Evolutionary conservation across 2,888 invertebrate species (phyloP).

Genomic region (Lampropteryx suffumata): DNA sequence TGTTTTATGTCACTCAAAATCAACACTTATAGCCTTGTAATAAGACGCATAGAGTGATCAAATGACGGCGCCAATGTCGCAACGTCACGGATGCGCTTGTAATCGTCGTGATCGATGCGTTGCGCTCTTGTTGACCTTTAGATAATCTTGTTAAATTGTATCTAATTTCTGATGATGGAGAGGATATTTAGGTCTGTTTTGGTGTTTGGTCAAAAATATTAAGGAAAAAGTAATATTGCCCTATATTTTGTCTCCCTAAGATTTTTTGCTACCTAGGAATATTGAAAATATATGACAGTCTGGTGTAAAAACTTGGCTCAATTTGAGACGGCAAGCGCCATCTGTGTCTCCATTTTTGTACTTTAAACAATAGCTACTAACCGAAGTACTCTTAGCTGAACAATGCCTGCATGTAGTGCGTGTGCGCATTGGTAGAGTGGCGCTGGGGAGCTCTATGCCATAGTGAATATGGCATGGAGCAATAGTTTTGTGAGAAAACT

Average conservation of each 20-base stretch:
- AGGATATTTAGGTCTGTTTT: not conserved
- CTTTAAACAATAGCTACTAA: conserved; percentile 23
- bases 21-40: conserved; percentile 5
- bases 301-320: no score
- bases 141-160: conserved; percentile 28
- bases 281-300: no score
- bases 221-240: no score
- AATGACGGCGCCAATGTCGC: conserved; percentile 24
- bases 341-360: conserved; percentile 19
- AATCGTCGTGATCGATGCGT: conserved; percentile 33
- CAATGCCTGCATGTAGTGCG: conserved; percentile 1
- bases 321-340: conserved; percentile 22
- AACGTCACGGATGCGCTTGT: conserved; percentile 26
- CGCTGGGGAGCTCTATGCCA: conserved; percentile 9
- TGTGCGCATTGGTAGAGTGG: conserved; percentile 4
- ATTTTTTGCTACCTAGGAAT: not conserved
- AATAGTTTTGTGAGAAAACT: no score
- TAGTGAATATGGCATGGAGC: no score
- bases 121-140: conserved; percentile 35
- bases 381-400: not conserved
- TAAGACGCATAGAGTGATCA: conserved; percentile 2
- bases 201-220: not conserved
- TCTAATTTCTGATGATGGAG: conserved; percentile 3
- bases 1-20: conserved; percentile 8
- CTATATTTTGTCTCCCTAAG: no score